Conservation (phyloP, 2,888 invertebrate genomes). For the Apamea crenata region DNA sequence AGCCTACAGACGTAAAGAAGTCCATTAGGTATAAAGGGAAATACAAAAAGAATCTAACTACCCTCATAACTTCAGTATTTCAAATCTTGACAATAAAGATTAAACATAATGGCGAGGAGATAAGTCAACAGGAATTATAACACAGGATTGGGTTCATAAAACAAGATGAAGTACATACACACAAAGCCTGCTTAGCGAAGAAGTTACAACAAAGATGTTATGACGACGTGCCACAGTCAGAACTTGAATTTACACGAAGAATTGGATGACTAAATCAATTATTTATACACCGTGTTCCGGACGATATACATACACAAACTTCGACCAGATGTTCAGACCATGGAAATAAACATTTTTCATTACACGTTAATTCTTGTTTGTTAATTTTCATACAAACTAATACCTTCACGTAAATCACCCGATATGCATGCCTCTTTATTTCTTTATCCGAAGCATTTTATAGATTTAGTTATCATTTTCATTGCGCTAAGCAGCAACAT, state of each 20-base stretch:
- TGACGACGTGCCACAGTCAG: not conserved
- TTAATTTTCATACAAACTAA: too few species aligned
- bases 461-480: too few species aligned
- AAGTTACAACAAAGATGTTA: slow-evolving; percentile 28
- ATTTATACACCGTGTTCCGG: too few species aligned
- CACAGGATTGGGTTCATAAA: slow-evolving; percentile 30
- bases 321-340: too few species aligned
- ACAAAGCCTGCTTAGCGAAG: slow-evolving; percentile 30
- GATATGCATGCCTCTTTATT: too few species aligned
- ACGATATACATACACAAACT: too few species aligned
- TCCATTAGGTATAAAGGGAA: not conserved
- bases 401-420: too few species aligned
- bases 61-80: slow-evolving; percentile 6
- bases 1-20: not conserved
- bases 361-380: too few species aligned
- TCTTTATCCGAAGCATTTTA: too few species aligned
- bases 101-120: slow-evolving; percentile 31
- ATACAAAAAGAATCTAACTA: not conserved
- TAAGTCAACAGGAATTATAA: slow-evolving; percentile 41
- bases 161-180: slow-evolving; percentile 29
- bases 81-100: slow-evolving; percentile 33
- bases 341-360: too few species aligned
- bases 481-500: too few species aligned
- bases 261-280: not conserved
- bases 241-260: not conserved